Conservation (phyloP, 2,797 vertebrate genomes). For the Sylvilagus floridanus region DNA sequence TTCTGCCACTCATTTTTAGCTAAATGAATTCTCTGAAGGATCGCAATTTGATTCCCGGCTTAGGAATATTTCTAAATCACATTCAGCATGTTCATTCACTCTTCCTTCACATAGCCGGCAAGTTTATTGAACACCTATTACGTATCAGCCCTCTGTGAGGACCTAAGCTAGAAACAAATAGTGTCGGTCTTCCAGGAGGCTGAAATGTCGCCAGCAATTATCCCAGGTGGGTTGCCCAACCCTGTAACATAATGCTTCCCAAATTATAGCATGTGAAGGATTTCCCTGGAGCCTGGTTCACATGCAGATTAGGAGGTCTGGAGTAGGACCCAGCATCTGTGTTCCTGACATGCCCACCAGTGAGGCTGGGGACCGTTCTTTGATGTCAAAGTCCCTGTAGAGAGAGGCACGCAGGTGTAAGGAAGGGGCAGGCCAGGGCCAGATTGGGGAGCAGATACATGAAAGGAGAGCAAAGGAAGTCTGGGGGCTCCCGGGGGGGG, state of each 20-base stretch:
- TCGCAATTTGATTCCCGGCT: constrained; percentile 12
- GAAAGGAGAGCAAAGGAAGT: background rate
- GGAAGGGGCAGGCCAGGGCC: background rate
- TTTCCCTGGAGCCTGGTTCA: background rate
- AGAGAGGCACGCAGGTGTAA: background rate
- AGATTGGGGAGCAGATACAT: background rate
- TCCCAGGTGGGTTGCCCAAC: too few species aligned
- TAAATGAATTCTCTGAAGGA: background rate
- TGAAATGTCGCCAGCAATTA: background rate
- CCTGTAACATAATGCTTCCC: background rate
- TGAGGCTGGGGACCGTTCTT: background rate
- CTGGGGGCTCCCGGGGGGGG: background rate
- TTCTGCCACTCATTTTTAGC: background rate
- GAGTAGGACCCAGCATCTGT: background rate
- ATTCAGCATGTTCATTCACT: background rate
- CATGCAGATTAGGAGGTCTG: background rate
- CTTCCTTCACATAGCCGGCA: background rate
- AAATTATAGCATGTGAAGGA: too few species aligned
- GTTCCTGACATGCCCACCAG: background rate
- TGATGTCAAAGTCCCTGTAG: background rate
- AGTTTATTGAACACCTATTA: background rate
- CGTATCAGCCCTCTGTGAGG: background rate
- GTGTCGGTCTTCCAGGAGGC: background rate
- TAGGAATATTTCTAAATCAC: constrained; percentile 20
- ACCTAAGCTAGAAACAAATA: background rate